These are phyloP conservation scores for Pavo muticus DNA, from an alignment of 2,113 vertebrate genomes.

Conservation along the genomic window DNA sequence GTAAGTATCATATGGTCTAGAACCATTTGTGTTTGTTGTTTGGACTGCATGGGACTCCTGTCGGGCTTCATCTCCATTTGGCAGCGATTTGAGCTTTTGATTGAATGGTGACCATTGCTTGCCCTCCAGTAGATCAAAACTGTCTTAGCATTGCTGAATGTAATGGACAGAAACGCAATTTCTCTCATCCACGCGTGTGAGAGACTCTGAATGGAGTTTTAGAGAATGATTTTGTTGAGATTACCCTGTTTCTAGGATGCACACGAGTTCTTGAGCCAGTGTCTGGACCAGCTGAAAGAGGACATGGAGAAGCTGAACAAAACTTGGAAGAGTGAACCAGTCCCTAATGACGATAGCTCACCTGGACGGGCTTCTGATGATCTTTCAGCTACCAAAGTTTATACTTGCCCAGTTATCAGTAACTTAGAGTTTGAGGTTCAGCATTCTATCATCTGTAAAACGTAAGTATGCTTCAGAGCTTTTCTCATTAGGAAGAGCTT, in stretches of 20 bases:
- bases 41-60: background rate
- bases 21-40: background rate
- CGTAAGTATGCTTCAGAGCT: constrained; percentile 78
- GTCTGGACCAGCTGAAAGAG: constrained; percentile 97
- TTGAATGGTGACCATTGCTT: background rate
- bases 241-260: constrained; percentile 85
- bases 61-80: background rate
- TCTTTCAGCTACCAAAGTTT: constrained; percentile 86
- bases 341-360: constrained; percentile 81
- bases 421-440: constrained; percentile 99
- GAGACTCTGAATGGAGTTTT: background rate
- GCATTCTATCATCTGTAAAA: constrained; percentile 97
- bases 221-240: background rate
- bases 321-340: constrained; percentile 86
- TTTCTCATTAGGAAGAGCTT: background rate
- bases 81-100: background rate
- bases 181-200: background rate
- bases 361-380: constrained; percentile 79
- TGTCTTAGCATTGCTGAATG: background rate
- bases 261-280: constrained; percentile 98
- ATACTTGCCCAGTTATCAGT: constrained; percentile 93
- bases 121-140: background rate
- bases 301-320: constrained; percentile 98
- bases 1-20: constrained; percentile 78
- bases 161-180: background rate